Conservation (phyloP, 1,140 invertebrate species). For the Drosophila repleta region DNA sequence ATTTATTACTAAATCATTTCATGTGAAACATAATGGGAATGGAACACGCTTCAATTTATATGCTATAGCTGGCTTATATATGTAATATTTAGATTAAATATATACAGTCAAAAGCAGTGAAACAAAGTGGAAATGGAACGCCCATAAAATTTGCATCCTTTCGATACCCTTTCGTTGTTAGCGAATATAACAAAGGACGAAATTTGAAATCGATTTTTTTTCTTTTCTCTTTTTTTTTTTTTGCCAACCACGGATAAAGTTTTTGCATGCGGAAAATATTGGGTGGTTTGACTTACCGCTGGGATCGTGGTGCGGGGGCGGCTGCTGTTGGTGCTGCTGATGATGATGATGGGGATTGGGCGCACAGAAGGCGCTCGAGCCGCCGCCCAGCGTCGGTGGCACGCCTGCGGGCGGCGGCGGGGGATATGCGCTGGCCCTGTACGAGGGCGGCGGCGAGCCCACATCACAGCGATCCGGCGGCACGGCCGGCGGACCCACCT, state of each 20-base stretch:
- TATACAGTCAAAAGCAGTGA: no score
- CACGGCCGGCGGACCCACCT: slow-evolving; percentile 52
- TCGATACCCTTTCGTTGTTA: slow-evolving; percentile 14
- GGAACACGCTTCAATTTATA: background rate
- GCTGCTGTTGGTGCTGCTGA: slow-evolving; percentile 64
- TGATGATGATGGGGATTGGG: slow-evolving; percentile 75
- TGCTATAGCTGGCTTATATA: no score
- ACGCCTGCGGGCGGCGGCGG: slow-evolving; percentile 48
- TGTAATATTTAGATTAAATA: no score
- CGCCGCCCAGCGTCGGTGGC: slow-evolving; percentile 66
- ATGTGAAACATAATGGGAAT: background rate
- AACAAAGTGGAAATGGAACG: background rate
- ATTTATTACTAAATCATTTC: background rate
- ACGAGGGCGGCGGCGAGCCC: slow-evolving; percentile 76
- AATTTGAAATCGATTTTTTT: slow-evolving; percentile 13
- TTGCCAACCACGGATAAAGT: slow-evolving; percentile 18
- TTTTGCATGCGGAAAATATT: slow-evolving; percentile 24
- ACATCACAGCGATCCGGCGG: slow-evolving; percentile 73
- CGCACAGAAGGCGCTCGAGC: slow-evolving; percentile 78
- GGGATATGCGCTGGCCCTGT: slow-evolving; percentile 69
- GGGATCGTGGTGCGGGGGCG: slow-evolving; percentile 72
- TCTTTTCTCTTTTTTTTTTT: slow-evolving; percentile 20
- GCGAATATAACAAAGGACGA: slow-evolving; percentile 18
- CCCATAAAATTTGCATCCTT: background rate
- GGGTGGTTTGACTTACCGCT: slow-evolving; percentile 65